Percentiles rank a stretch among this genome's conserved stretches.
Evolutionary conservation across 2,888 invertebrate genomes (phyloP).

Genomic region (Andrena chrysosceles): DNA sequence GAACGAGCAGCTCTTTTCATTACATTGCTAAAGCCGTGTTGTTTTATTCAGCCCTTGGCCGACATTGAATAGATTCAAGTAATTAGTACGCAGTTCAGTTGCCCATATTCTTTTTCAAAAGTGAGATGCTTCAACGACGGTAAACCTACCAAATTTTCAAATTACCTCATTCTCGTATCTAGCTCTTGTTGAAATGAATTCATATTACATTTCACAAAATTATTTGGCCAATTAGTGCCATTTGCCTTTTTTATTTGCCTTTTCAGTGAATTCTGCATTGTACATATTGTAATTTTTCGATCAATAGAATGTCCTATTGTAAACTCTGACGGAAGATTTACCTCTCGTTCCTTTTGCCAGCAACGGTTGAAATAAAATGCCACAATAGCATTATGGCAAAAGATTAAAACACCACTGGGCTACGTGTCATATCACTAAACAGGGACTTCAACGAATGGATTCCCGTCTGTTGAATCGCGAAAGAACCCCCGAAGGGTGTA

Average conservation of each 20-base stretch:
- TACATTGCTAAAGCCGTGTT: not conserved
- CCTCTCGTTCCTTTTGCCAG: not conserved
- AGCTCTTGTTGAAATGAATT: no score
- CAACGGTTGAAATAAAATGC: not conserved
- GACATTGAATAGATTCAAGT: not conserved
- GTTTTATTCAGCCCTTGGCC: not conserved
- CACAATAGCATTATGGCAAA: not conserved
- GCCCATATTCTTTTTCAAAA: not conserved
- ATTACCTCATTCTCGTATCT: no score
- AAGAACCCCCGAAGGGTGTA: not conserved
- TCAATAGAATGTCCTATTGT: no score
- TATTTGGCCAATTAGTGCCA: no score
- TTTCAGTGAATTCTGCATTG: no score
- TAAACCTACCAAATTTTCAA: no score
- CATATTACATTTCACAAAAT: no score
- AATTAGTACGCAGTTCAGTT: not conserved
- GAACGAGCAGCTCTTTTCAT: constrained; percentile 9
- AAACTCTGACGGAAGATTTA: no score
- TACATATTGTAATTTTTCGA: no score
- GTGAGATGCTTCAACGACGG: no score
- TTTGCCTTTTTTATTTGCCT: no score
- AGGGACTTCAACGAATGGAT: not conserved
- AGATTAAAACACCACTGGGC: not conserved
- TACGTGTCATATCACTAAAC: not conserved
- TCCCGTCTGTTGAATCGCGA: not conserved